These are phyloP conservation scores for Myiotriccus ornatus DNA, from an alignment of 2,797 vertebrate genomes.

Conservation along the genomic window DNA sequence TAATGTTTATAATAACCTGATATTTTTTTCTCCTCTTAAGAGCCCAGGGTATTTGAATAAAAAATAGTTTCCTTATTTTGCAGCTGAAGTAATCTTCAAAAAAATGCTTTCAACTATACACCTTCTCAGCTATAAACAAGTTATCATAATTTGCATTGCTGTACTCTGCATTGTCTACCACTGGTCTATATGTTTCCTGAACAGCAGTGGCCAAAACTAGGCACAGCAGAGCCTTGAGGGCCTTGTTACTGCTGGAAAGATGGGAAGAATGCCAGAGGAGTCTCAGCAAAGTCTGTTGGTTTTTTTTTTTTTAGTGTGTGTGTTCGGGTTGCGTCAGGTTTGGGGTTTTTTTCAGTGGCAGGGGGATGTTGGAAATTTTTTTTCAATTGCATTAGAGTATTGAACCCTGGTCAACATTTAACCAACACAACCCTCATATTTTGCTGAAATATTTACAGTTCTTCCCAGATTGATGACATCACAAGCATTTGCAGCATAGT, in stretches of 20 bases:
- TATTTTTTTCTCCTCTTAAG: not conserved
- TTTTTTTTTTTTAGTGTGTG: not conserved
- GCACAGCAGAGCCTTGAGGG: not conserved
- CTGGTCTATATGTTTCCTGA: not conserved
- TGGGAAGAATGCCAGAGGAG: not conserved
- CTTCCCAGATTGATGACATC: not conserved
- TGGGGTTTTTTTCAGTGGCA: not conserved
- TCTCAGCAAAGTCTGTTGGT: not conserved
- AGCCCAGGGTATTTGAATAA: not conserved
- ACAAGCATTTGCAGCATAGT: not conserved
- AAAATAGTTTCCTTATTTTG: not conserved
- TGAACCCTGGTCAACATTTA: not conserved
- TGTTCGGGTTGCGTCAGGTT: not conserved
- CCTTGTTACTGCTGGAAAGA: not conserved
- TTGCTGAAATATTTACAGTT: not conserved
- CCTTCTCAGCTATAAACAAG: not conserved
- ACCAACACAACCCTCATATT: not conserved
- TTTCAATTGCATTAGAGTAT: not conserved
- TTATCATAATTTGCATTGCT: not conserved
- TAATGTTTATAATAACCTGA: not conserved
- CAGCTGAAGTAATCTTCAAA: not conserved
- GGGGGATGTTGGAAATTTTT: not conserved
- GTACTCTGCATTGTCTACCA: not conserved
- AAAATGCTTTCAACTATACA: not conserved
- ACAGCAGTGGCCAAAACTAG: not conserved